Percentiles rank a stretch among this genome's conserved stretches.
Evolutionary conservation across 2,113 vertebrate species (phyloP).

Genomic region (Leptosomus discolor): DNA sequence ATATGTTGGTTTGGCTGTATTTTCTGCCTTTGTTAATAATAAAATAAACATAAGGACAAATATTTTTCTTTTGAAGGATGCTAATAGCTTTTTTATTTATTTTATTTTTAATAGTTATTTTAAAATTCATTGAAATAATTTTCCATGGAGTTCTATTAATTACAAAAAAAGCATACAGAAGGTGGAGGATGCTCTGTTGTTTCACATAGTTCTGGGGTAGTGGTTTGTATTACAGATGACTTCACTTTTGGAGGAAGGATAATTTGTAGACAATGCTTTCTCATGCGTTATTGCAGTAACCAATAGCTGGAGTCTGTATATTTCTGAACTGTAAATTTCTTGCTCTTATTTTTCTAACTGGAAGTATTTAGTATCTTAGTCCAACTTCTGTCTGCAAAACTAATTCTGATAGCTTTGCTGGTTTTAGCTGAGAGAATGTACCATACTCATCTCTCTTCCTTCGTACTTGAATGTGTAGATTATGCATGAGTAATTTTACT

Average conservation of each 20-base stretch:
- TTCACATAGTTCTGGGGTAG: background rate
- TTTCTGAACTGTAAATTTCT: background rate
- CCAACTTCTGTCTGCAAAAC: background rate
- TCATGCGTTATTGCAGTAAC: background rate
- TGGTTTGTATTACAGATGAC: background rate
- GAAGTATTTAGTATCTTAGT: background rate
- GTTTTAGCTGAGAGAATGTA: background rate
- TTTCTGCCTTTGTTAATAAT: background rate
- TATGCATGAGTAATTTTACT: background rate
- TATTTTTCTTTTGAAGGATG: background rate
- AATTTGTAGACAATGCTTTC: background rate
- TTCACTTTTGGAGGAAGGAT: background rate
- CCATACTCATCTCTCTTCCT: background rate
- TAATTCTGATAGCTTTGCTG: background rate
- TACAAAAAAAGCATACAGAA: background rate
- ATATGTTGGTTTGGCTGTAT: background rate
- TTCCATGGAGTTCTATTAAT: background rate
- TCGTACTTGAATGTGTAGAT: background rate
- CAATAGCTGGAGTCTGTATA: background rate
- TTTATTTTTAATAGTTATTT: background rate
- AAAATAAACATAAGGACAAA: background rate
- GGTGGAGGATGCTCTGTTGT: background rate
- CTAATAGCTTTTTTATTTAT: background rate
- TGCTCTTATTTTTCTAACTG: background rate
- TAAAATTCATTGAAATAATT: background rate